These are phyloP conservation scores for Botia kubotai DNA, from an alignment of 2,797 vertebrate species.

Conservation along the genomic window DNA sequence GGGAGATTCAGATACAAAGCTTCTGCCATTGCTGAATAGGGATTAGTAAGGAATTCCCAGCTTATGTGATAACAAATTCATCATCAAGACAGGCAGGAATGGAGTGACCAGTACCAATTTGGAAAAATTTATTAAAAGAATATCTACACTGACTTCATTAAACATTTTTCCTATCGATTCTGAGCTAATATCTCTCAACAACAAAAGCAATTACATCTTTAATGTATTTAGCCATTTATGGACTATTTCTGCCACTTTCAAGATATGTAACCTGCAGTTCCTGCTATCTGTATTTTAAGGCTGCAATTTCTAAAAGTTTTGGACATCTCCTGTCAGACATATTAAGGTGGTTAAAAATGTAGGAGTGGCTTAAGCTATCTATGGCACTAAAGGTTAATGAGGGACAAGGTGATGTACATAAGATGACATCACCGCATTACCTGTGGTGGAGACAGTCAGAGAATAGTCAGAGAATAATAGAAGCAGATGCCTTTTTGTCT, in stretches of 20 bases:
- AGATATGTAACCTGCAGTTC: not conserved
- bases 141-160: not conserved
- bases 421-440: not conserved
- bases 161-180: not conserved
- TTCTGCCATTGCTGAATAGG: slow-evolving; percentile 2
- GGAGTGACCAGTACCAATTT: not conserved
- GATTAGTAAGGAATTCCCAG: slow-evolving; percentile 37
- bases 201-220: not conserved
- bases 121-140: not conserved
- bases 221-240: not conserved
- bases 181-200: not conserved
- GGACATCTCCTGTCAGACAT: not conserved
- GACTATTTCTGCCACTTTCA: not conserved
- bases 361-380: not conserved
- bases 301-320: not conserved
- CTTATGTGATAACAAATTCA: slow-evolving; percentile 39
- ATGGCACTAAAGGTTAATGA: not conserved
- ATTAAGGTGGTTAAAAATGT: not conserved
- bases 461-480: not conserved
- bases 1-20: slow-evolving; percentile 8
- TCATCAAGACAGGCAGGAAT: slow-evolving; percentile 46
- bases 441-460: not conserved
- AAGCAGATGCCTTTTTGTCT: too few relatives aligned
- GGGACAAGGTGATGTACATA: too few relatives aligned
- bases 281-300: not conserved